Evolutionary conservation across 2,888 invertebrate species (phyloP).

Genomic region (Cantharis lateralis): DNA sequence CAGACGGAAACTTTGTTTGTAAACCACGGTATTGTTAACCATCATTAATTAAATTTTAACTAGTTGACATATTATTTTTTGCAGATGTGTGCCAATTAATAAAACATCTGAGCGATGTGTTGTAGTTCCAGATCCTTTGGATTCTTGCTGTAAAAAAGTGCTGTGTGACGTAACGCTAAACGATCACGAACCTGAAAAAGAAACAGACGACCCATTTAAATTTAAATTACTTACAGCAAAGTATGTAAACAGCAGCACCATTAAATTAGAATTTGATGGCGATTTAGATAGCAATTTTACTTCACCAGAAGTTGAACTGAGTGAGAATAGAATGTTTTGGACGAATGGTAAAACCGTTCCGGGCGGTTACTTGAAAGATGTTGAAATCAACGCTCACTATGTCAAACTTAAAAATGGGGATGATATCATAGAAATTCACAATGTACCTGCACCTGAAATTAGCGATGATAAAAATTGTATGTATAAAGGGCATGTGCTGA

Average conservation of each 20-base stretch:
- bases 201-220: slow-evolving; percentile 40
- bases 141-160: slow-evolving; percentile 83
- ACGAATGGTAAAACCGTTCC: slow-evolving; percentile 54
- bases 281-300: slow-evolving; percentile 47
- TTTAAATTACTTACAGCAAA: slow-evolving; percentile 48
- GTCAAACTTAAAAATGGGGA: slow-evolving; percentile 49
- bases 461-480: slow-evolving; percentile 41
- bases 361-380: slow-evolving; percentile 45
- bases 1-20: slow-evolving; percentile 63
- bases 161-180: slow-evolving; percentile 84
- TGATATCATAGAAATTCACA: slow-evolving; percentile 42
- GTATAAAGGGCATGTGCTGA: slow-evolving; percentile 47
- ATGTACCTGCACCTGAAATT: neutral
- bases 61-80: neutral
- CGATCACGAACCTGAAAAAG: slow-evolving; percentile 63
- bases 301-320: slow-evolving; percentile 52
- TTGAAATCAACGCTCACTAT: slow-evolving; percentile 43
- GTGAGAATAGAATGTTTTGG: slow-evolving; percentile 55
- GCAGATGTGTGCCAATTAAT: slow-evolving; percentile 65
- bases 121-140: slow-evolving; percentile 79
- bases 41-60: neutral
- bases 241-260: slow-evolving; percentile 52
- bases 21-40: slow-evolving; percentile 48
- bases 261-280: slow-evolving; percentile 53
- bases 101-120: slow-evolving; percentile 75